Percentiles rank a stretch among this genome's conserved stretches.
Conservation (phyloP, 2,888 invertebrate species). For the Lasioglossum malachurum region DNA sequence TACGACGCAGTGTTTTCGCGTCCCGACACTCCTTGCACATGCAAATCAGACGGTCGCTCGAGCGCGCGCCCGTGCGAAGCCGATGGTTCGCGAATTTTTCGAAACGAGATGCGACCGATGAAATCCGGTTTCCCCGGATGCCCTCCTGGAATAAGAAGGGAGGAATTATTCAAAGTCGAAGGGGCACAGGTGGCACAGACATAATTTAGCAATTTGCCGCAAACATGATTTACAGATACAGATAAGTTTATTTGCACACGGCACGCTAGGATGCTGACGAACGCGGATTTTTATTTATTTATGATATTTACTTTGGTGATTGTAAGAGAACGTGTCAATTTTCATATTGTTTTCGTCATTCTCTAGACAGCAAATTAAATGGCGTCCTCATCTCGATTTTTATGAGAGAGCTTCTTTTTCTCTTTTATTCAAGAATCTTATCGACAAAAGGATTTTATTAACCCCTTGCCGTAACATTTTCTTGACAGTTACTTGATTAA, state of each 20-base stretch:
- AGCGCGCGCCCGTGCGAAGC: neutral
- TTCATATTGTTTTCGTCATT: no score
- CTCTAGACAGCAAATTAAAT: no score
- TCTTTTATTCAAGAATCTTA: no score
- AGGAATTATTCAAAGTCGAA: neutral
- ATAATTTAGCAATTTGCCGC: neutral
- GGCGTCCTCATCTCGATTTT: no score
- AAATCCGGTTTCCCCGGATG: neutral
- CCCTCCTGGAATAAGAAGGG: neutral
- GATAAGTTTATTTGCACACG: neutral
- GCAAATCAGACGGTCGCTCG: conserved; percentile 29
- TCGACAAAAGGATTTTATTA: no score
- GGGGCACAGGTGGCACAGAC: neutral
- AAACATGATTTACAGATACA: neutral
- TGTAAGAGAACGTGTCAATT: no score
- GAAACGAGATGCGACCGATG: neutral
- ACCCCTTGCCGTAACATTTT: no score
- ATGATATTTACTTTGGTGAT: no score
- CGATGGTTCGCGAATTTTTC: conserved; percentile 4
- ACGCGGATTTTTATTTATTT: neutral
- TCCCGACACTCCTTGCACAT: conserved; percentile 19
- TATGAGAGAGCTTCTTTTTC: no score
- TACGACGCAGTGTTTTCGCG: conserved; percentile 34
- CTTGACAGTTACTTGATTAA: no score
- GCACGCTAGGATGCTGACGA: neutral